phyloP scores from a whole-genome alignment of 2,888 invertebrate species.

The Mythimna vitellina region DNA sequence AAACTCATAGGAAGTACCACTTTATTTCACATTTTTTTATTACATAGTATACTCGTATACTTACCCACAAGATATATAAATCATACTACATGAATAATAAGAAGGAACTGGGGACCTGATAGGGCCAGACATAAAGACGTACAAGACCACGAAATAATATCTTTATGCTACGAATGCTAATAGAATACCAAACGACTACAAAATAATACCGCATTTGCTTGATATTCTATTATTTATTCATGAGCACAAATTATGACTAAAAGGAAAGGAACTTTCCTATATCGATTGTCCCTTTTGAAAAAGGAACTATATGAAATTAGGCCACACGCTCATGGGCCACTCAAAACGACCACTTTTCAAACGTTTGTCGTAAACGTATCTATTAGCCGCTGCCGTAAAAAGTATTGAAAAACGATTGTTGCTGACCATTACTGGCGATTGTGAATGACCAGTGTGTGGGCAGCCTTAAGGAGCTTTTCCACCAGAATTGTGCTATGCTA shows the following conservation, averaged over 20 bases:
- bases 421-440: background rate
- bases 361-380: background rate
- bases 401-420: background rate
- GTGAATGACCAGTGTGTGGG: background rate
- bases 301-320: background rate
- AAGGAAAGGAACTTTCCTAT: conserved; percentile 11
- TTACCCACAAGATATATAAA: conserved; percentile 39
- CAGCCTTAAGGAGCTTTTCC: background rate
- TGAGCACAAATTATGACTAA: conserved; percentile 39
- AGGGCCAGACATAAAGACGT: conserved; percentile 48
- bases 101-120: conserved; percentile 35
- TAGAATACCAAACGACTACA: conserved; percentile 52
- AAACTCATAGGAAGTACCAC: background rate
- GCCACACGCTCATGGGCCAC: background rate
- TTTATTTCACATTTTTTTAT: background rate
- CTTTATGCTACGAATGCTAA: conserved; percentile 49
- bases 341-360: background rate
- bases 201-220: conserved; percentile 53
- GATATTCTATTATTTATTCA: conserved; percentile 58
- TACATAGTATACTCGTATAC: background rate
- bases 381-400: background rate
- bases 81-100: conserved; percentile 53
- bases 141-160: conserved; percentile 52
- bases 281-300: conserved; percentile 9
- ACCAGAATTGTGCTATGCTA: too few relatives aligned